Conservation (phyloP, 2,797 vertebrate genomes). For the Microhierax caerulescens region DNA sequence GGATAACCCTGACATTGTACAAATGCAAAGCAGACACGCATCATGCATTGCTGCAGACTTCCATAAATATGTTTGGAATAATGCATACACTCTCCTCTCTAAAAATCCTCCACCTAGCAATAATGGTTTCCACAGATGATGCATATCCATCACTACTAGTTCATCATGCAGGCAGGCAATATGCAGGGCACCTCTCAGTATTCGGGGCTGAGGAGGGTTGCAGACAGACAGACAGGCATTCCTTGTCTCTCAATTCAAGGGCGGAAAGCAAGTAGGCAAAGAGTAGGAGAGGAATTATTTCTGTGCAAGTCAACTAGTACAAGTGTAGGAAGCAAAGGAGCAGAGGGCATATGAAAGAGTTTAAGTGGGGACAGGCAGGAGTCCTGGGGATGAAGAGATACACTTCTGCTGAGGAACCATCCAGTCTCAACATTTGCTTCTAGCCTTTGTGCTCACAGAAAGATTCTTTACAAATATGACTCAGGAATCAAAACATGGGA, state of each 20-base stretch:
- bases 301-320: not conserved
- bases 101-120: not conserved
- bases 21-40: not conserved
- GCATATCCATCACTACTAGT: not conserved
- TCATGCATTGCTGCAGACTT: not conserved
- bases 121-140: not conserved
- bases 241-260: not conserved
- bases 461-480: not conserved
- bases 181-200: not conserved
- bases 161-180: not conserved
- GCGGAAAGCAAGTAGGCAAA: not conserved
- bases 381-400: not conserved
- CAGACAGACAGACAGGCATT: not conserved
- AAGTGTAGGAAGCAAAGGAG: not conserved
- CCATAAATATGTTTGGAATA: not conserved
- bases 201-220: not conserved
- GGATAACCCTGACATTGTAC: not conserved
- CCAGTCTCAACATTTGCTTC: not conserved
- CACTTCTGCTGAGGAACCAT: not conserved
- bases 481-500: not conserved
- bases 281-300: not conserved
- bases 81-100: not conserved
- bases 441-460: not conserved
- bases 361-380: not conserved
- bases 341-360: not conserved